These are phyloP conservation scores for Branchellion lobata DNA, from an alignment of 2,888 invertebrate genomes.

Conservation along the genomic window DNA sequence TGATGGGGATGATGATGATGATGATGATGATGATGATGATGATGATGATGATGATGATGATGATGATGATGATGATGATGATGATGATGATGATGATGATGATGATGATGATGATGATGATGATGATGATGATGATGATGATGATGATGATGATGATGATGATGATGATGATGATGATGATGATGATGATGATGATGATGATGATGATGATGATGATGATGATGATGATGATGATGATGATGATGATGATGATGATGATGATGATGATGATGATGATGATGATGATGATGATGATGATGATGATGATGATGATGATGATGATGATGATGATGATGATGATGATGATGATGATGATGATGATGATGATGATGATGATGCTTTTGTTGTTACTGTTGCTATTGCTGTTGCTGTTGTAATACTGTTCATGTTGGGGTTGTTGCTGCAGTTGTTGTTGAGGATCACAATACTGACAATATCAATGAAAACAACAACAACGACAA, in stretches of 20 bases:
- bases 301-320: conserved; percentile 41
- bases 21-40: not conserved
- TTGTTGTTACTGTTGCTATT: too few species aligned
- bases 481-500: not conserved
- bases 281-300: conserved; percentile 43
- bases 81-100: not conserved
- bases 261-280: conserved; percentile 38
- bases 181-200: conserved; percentile 23
- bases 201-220: conserved; percentile 33
- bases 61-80: conserved; percentile 11
- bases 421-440: too few species aligned
- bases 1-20: conserved; percentile 57
- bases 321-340: conserved; percentile 41
- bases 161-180: conserved; percentile 31
- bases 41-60: not conserved
- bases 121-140: not conserved
- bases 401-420: too few species aligned
- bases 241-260: conserved; percentile 35
- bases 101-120: not conserved
- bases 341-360: conserved; percentile 32
- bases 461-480: not conserved
- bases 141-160: not conserved
- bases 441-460: conserved; percentile 19
- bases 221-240: conserved; percentile 37
- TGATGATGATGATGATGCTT: conserved; percentile 30